A percentile compares a stretch with the other conserved stretches of the same genome.
Conservation (phyloP, 2,797 vertebrate species). For the Alectoris magna region DNA sequence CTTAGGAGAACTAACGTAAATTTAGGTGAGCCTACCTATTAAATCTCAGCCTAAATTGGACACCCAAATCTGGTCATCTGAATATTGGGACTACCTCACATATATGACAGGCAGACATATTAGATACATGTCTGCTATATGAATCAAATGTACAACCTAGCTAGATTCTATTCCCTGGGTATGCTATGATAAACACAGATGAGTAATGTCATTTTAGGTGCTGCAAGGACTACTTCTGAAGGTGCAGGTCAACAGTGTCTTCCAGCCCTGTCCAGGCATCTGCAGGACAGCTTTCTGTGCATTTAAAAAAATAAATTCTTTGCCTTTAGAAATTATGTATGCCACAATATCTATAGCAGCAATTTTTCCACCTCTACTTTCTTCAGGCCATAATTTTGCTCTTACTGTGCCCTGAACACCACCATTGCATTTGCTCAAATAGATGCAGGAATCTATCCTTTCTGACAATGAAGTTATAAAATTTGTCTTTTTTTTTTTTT, state of each 20-base stretch:
- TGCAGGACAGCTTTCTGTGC: fast-evolving
- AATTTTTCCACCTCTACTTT: background rate
- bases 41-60: background rate
- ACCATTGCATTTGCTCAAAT: background rate
- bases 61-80: background rate
- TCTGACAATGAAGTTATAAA: background rate
- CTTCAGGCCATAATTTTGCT: background rate
- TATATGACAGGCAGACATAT: background rate
- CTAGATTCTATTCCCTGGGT: background rate
- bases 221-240: background rate
- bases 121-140: background rate
- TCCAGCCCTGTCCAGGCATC: background rate
- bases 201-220: background rate
- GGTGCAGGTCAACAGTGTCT: background rate
- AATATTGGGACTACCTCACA: background rate
- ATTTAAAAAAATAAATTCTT: background rate
- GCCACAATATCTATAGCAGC: background rate
- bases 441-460: background rate
- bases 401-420: background rate
- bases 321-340: background rate
- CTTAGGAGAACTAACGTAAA: background rate
- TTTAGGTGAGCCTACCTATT: background rate
- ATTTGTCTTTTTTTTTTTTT: background rate
- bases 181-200: background rate
- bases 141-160: background rate